These are phyloP conservation scores for Acleris emargana DNA, from an alignment of 2,888 invertebrate genomes.

Conservation along the genomic window DNA sequence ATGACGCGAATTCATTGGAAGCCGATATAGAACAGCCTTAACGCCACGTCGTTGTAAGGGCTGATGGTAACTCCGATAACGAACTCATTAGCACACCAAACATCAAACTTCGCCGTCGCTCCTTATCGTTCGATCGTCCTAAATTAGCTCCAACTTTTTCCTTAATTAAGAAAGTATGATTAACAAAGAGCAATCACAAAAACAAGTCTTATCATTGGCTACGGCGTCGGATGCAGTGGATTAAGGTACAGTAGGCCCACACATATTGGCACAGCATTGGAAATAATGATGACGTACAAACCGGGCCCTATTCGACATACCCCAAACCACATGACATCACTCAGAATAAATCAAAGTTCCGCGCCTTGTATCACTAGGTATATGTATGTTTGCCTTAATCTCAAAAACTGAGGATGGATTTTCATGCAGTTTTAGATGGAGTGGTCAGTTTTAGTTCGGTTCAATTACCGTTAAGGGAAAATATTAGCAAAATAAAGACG, in stretches of 20 bases:
- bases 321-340: too few species aligned
- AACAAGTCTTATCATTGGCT: conserved; percentile 77
- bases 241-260: conserved; percentile 15
- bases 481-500: too few species aligned
- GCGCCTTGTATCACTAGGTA: too few species aligned
- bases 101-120: conserved; percentile 41
- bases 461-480: too few species aligned
- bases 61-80: conserved; percentile 48
- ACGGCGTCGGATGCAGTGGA: conserved; percentile 41
- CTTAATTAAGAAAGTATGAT: conserved; percentile 82
- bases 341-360: too few species aligned
- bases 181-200: conserved; percentile 80
- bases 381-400: too few species aligned
- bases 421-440: too few species aligned
- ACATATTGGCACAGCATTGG: neutral
- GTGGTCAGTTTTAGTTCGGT: too few species aligned
- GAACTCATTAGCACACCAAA: conserved; percentile 63
- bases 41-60: conserved; percentile 20
- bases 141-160: conserved; percentile 75
- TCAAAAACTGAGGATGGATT: too few species aligned
- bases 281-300: neutral
- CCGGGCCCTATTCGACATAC: too few species aligned
- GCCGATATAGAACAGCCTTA: conserved; percentile 6
- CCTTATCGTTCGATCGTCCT: conserved; percentile 71
- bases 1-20: conserved; percentile 7